A percentile compares a stretch with the other conserved stretches of the same genome.
Conservation (phyloP, 2,113 vertebrate species). For the Ciconia stormi region DNA sequence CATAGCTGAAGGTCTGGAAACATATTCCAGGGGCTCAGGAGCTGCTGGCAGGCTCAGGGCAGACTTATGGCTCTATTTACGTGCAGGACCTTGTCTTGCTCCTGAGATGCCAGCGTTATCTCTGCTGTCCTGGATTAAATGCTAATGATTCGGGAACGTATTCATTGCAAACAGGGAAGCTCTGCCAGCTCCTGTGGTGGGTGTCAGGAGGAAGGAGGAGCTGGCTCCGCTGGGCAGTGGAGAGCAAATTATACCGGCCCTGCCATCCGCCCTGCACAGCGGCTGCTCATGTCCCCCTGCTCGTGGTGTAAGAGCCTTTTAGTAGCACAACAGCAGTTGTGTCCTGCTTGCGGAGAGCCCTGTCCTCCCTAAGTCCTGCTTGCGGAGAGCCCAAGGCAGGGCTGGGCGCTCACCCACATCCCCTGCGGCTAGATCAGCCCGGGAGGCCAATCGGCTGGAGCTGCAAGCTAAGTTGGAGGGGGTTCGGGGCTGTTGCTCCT, state of each 20-base stretch:
- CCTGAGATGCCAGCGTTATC: background rate
- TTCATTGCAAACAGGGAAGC: background rate
- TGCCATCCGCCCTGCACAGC: background rate
- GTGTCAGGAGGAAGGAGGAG: background rate
- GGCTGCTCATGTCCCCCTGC: background rate
- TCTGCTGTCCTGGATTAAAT: background rate
- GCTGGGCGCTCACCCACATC: background rate
- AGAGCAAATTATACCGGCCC: fast-evolving
- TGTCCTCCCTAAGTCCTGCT: background rate
- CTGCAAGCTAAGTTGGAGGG: background rate
- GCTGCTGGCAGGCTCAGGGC: background rate
- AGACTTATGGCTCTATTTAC: background rate
- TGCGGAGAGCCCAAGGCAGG: background rate
- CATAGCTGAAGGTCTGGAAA: background rate
- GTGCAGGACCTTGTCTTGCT: background rate
- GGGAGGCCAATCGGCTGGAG: background rate
- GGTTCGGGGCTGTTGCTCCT: background rate
- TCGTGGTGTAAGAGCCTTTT: background rate
- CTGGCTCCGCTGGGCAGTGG: background rate
- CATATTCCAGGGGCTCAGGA: background rate
- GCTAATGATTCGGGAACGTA: fast-evolving
- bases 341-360: background rate
- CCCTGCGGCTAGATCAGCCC: background rate
- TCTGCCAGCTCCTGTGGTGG: background rate
- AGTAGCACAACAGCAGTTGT: background rate